A percentile compares a stretch with the other conserved stretches of the same genome.
phyloP scores from a whole-genome alignment of 1,140 invertebrate species.

The Drosophila novamexicana region DNA sequence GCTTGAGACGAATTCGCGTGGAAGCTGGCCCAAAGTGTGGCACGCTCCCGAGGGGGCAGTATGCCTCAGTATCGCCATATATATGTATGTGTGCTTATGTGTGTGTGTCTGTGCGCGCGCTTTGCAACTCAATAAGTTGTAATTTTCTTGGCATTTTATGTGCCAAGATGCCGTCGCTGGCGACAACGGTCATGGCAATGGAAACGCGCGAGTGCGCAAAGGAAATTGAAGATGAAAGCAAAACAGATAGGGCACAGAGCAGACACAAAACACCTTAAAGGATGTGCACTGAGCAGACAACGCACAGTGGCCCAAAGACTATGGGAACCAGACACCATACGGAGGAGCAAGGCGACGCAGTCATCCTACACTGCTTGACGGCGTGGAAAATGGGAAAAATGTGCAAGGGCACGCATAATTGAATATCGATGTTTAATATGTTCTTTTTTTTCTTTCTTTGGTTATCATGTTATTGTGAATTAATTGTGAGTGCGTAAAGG shows the following conservation, averaged over 20 bases:
- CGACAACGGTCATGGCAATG: constrained; percentile 23
- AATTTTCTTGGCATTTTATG: constrained; percentile 76
- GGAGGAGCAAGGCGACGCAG: not conserved
- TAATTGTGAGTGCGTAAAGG: constrained; percentile 7
- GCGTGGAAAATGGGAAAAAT: constrained; percentile 76
- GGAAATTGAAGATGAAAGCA: constrained; percentile 81
- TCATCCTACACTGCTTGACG: constrained; percentile 35
- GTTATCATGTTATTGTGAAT: constrained; percentile 4
- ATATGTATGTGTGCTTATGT: constrained; percentile 11
- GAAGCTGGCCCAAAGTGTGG: constrained; percentile 46
- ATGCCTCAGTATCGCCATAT: constrained; percentile 22
- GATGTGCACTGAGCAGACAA: constrained; percentile 13
- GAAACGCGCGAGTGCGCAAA: constrained; percentile 64
- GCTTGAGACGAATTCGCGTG: constrained; percentile 24
- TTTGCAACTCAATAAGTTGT: constrained; percentile 82
- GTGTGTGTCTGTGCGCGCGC: constrained; percentile 30
- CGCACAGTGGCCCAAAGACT: constrained; percentile 3
- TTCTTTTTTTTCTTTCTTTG: not conserved
- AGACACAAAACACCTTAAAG: constrained; percentile 48
- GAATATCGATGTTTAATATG: constrained; percentile 49
- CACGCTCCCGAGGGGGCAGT: constrained; percentile 51
- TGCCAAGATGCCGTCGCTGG: constrained; percentile 19
- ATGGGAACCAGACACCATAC: constrained; percentile 13
- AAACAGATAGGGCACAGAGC: constrained; percentile 64
- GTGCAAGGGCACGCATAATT: constrained; percentile 67